Evolutionary conservation across 1,140 invertebrate genomes (phyloP).

Genomic region (Diprion similis): DNA sequence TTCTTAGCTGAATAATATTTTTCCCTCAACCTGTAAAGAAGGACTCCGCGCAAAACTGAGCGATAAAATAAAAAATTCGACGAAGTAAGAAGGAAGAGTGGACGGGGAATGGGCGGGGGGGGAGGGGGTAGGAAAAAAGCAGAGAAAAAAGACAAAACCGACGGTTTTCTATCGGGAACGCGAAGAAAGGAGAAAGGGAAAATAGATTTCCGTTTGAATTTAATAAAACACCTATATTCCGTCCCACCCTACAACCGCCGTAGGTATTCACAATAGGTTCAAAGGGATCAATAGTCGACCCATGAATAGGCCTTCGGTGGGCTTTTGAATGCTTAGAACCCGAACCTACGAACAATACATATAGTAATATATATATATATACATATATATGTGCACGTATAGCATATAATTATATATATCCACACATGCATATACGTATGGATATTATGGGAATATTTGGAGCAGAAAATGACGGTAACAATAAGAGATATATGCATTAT

Average conservation of each 20-base stretch:
- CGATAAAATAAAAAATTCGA: too few species aligned
- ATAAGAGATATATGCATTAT: neutral
- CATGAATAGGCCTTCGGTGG: neutral
- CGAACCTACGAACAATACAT: neutral
- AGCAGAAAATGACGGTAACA: neutral
- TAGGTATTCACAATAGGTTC: neutral
- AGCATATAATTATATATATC: neutral
- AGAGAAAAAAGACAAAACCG: too few species aligned
- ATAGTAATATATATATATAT: neutral
- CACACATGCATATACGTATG: neutral
- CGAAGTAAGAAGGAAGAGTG: too few species aligned
- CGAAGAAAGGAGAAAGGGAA: neutral
- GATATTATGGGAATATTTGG: neutral
- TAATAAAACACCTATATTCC: neutral
- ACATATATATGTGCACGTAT: neutral
- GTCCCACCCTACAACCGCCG: neutral
- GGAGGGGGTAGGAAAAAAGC: too few species aligned
- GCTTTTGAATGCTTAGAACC: too few species aligned
- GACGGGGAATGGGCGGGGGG: too few species aligned
- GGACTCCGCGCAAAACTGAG: too few species aligned
- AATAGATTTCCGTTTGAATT: conserved; percentile 8
- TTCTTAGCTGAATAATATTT: too few species aligned
- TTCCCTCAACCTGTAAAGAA: too few species aligned
- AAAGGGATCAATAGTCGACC: conserved; percentile 1
- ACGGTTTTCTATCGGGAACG: neutral